Percentiles rank a stretch among this genome's conserved stretches.
Conservation (phyloP, 2,888 invertebrate genomes). For the Drosophila ustulata region DNA sequence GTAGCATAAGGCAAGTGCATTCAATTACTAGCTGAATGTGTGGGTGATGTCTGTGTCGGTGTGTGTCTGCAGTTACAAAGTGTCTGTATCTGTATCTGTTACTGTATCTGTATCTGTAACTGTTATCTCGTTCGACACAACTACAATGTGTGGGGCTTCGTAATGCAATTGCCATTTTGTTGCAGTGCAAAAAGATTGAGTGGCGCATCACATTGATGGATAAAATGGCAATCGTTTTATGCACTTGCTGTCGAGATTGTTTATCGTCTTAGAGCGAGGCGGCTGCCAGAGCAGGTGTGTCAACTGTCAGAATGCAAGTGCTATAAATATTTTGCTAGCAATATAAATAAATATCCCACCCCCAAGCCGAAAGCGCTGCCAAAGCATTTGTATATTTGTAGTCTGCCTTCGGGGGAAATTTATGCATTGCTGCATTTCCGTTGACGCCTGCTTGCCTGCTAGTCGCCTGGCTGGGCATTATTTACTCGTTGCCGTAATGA, state of each 20-base stretch:
- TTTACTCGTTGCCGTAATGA: slow-evolving; percentile 30
- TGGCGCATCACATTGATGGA: slow-evolving; percentile 66
- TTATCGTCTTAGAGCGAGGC: slow-evolving; percentile 1
- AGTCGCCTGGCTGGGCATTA: slow-evolving; percentile 11
- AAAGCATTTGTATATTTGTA: slow-evolving; percentile 16
- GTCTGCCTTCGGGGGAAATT: slow-evolving; percentile 36
- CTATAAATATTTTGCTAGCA: slow-evolving; percentile 43
- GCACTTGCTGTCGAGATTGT: slow-evolving; percentile 27
- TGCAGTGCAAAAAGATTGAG: slow-evolving; percentile 59
- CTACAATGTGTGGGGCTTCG: slow-evolving; percentile 12
- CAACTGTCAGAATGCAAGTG: slow-evolving; percentile 37
- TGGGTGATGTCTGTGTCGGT: not conserved
- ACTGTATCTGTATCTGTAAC: too few relatives aligned
- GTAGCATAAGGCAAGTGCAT: slow-evolving; percentile 57
- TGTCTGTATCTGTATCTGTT: slow-evolving; percentile 35
- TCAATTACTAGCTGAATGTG: slow-evolving; percentile 74
- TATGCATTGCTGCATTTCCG: slow-evolving; percentile 52
- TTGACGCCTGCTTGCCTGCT: slow-evolving; percentile 27
- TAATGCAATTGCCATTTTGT: slow-evolving; percentile 72
- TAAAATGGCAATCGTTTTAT: slow-evolving; percentile 52
- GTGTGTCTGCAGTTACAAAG: slow-evolving; percentile 52
- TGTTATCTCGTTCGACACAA: slow-evolving; percentile 12
- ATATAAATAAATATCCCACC: slow-evolving; percentile 47
- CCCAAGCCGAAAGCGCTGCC: slow-evolving; percentile 1
- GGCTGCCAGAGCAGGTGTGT: slow-evolving; percentile 36